Evolutionary conservation across 2,113 vertebrate genomes (phyloP).

Genomic region (Meriones unguiculatus): DNA sequence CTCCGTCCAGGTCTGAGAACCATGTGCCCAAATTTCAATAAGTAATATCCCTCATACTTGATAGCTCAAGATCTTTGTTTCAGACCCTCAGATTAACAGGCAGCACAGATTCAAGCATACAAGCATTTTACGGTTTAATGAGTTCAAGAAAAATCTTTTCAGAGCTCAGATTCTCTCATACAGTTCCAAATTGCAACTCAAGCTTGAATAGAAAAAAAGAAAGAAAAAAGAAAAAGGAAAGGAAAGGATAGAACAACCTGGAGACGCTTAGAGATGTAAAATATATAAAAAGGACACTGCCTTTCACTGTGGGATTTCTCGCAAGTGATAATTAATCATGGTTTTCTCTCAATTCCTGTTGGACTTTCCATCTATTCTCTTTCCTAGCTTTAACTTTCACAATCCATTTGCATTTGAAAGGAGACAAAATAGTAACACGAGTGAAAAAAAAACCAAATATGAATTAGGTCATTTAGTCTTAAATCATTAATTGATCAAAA

Average conservation of each 20-base stretch:
- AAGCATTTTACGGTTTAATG: constrained; percentile 56
- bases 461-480: neutral
- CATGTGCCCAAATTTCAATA: constrained; percentile 2
- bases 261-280: neutral
- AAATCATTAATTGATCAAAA: neutral
- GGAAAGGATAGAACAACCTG: neutral
- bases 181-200: constrained; percentile 49
- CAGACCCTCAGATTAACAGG: neutral
- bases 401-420: neutral
- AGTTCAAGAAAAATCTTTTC: constrained; percentile 58
- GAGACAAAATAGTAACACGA: constrained; percentile 21
- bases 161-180: constrained; percentile 46
- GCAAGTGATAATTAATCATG: neutral
- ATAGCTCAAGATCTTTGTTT: neutral
- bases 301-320: neutral
- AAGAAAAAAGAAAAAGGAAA: too few species aligned
- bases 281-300: constrained; percentile 9
- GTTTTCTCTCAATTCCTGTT: constrained; percentile 3
- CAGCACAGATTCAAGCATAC: neutral
- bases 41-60: constrained; percentile 35
- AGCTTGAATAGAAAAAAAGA: neutral
- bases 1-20: neutral
- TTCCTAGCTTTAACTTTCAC: neutral
- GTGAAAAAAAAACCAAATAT: neutral
- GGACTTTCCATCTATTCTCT: constrained; percentile 6